Evolutionary conservation across 2,888 invertebrate genomes (phyloP).

Genomic region (Agonopterix arenella): DNA sequence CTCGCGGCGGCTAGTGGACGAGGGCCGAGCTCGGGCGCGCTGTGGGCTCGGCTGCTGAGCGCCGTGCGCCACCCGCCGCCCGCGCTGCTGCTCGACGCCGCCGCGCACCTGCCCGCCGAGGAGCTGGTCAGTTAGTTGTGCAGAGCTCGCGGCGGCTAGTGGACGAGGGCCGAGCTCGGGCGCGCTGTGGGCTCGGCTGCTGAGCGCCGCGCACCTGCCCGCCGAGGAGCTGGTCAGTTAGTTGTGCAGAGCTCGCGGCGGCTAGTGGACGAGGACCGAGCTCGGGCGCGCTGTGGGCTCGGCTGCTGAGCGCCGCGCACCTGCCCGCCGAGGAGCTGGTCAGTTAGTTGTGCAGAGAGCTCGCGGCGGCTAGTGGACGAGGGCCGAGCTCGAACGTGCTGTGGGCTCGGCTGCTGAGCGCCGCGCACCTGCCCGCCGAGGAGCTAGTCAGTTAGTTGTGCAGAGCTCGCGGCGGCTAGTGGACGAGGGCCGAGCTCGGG

Average conservation of each 20-base stretch:
- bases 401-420: no score
- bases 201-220: slow-evolving; percentile 39
- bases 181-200: slow-evolving; percentile 36
- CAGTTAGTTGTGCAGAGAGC: not conserved
- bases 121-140: slow-evolving; percentile 24
- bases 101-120: slow-evolving; percentile 44
- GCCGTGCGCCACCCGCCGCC: slow-evolving; percentile 24
- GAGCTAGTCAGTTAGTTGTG: no score
- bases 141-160: slow-evolving; percentile 21
- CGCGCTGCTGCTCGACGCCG: slow-evolving; percentile 47
- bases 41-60: slow-evolving; percentile 34
- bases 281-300: slow-evolving; percentile 35
- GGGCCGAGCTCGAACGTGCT: no score
- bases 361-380: no score
- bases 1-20: slow-evolving; percentile 24
- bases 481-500: no score
- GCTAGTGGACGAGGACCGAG: slow-evolving; percentile 28
- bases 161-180: slow-evolving; percentile 27
- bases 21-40: slow-evolving; percentile 29
- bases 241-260: slow-evolving; percentile 14
- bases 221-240: slow-evolving; percentile 32
- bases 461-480: no score
- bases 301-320: slow-evolving; percentile 29
- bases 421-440: no score
- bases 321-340: slow-evolving; percentile 45